Evolutionary conservation across 2,113 vertebrate genomes (phyloP).

Genomic region (Heterocephalus glaber): DNA sequence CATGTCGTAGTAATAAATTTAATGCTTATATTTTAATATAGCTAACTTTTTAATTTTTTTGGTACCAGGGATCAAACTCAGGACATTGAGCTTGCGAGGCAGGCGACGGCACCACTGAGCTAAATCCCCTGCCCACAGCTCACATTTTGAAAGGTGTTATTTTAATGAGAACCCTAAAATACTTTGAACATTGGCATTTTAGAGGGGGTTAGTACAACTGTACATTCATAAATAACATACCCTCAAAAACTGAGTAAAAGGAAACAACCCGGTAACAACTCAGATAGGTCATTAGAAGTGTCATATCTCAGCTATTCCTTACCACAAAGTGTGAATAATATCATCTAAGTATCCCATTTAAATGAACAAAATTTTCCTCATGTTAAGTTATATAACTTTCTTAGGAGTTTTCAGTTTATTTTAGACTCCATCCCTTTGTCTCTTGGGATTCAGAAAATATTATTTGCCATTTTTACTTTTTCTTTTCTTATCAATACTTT

Average conservation of each 20-base stretch:
- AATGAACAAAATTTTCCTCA: neutral
- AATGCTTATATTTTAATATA: constrained; percentile 52
- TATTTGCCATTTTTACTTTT: neutral
- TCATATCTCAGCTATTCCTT: neutral
- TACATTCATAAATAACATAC: neutral
- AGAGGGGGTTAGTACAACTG: neutral
- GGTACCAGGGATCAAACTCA: too few relatives aligned
- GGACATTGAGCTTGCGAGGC: too few relatives aligned
- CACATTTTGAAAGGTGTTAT: constrained; percentile 42
- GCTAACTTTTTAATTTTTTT: too few relatives aligned
- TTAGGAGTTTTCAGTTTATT: neutral
- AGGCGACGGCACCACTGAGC: too few relatives aligned
- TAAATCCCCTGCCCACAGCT: too few relatives aligned
- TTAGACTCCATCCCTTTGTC: neutral
- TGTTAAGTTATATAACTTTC: neutral
- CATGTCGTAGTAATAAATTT: neutral
- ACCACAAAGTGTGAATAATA: neutral
- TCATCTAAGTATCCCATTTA: neutral
- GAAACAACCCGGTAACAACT: neutral
- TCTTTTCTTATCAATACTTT: constrained; percentile 25
- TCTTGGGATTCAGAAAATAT: neutral
- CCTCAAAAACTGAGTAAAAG: neutral
- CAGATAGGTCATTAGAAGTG: neutral
- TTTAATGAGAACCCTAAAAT: constrained; percentile 56
- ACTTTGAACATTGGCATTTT: constrained; percentile 42